phyloP scores from a whole-genome alignment of 1,140 invertebrate species.

The Phenacoccus solenopsis region DNA sequence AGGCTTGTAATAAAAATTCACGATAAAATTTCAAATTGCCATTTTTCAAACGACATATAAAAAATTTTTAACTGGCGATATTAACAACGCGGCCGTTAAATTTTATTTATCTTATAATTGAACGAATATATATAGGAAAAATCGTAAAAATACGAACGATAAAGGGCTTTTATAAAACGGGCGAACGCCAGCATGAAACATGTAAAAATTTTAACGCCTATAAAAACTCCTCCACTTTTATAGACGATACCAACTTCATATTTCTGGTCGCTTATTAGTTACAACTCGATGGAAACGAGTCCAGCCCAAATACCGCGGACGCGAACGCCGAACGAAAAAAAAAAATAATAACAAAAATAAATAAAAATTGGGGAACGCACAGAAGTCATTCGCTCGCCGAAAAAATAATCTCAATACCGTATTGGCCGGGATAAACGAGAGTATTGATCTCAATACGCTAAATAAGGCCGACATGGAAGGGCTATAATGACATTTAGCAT shows the following conservation, averaged over 20 bases:
- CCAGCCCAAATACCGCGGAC: no score
- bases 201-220: not conserved
- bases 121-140: not conserved
- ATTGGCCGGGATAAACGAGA: not conserved
- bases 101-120: conserved; percentile 4
- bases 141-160: not conserved
- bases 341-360: no score
- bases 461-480: not conserved
- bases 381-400: not conserved
- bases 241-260: not conserved
- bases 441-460: conserved; percentile 1
- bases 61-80: not conserved
- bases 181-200: not conserved
- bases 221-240: not conserved
- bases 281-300: not conserved
- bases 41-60: not conserved
- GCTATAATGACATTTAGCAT: not conserved
- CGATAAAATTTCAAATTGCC: not conserved
- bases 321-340: no score
- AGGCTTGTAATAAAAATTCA: not conserved
- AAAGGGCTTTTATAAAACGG: not conserved
- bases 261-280: not conserved
- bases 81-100: not conserved
- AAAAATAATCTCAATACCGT: not conserved
- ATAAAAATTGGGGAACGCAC: no score